These are phyloP conservation scores for Aphelocoma coerulescens DNA, from an alignment of 2,113 vertebrate genomes.

Conservation along the genomic window DNA sequence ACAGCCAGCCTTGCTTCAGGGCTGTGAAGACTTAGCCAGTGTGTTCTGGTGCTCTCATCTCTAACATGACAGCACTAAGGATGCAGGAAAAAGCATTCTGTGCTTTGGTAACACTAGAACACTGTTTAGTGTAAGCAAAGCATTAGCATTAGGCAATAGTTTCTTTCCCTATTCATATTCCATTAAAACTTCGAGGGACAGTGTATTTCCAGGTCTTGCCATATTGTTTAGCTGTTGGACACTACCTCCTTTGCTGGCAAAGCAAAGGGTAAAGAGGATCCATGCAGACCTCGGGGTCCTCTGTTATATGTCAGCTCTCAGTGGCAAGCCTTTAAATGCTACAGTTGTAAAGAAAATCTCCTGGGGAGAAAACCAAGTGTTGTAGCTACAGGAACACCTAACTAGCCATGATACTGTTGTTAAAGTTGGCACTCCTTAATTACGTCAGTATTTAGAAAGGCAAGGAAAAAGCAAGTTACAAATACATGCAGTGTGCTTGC, in stretches of 20 bases:
- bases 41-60: neutral
- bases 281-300: neutral
- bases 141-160: neutral
- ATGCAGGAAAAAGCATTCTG: neutral
- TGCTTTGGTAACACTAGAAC: neutral
- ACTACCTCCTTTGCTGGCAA: neutral
- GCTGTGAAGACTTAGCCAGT: neutral
- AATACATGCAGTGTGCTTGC: neutral
- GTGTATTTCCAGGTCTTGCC: neutral
- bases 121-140: neutral
- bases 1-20: neutral
- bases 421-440: neutral
- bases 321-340: neutral
- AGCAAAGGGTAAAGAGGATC: neutral
- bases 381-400: neutral
- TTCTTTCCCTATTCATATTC: neutral
- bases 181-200: neutral
- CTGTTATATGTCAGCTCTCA: neutral
- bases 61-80: neutral
- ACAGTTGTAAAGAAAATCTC: neutral
- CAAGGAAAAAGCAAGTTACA: neutral
- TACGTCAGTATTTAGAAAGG: neutral
- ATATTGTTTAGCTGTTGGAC: neutral
- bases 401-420: neutral
- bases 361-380: neutral